phyloP scores from a whole-genome alignment of 92 coral and sea anemone species.

The Plumapathes pennacea region DNA sequence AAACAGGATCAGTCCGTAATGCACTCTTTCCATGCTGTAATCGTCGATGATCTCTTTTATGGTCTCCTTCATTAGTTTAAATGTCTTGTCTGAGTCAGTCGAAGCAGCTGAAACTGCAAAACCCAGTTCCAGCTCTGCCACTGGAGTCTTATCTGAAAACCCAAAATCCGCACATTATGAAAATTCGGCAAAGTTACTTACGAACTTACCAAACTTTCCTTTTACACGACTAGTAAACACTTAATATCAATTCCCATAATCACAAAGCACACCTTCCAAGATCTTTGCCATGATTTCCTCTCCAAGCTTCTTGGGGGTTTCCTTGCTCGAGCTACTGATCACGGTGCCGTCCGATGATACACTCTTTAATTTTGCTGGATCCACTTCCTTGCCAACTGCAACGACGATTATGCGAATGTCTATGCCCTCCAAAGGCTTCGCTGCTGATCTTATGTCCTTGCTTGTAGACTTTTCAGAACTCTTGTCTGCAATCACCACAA shows the following conservation, averaged over 20 bases:
- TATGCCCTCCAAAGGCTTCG: conserved; percentile 34
- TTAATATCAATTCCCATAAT: no score
- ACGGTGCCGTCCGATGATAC: conserved; percentile 40
- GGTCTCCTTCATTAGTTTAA: conserved; percentile 50
- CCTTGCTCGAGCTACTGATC: conserved; percentile 24
- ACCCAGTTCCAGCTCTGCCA: conserved; percentile 56
- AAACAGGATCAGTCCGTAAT: conserved; percentile 19
- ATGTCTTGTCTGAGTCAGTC: conserved; percentile 35
- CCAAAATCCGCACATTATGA: no score
- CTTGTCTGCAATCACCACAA: conserved; percentile 54
- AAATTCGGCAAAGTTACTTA: no score
- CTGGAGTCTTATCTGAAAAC: conserved; percentile 38
- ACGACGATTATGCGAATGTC: conserved; percentile 43
- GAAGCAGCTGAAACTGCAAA: conserved; percentile 57
- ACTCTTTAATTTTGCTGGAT: conserved; percentile 35
- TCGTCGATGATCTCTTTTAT: conserved; percentile 58
- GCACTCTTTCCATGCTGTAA: conserved; percentile 34
- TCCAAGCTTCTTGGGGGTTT: conserved; percentile 55
- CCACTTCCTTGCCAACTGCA: conserved; percentile 51
- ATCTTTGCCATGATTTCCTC: conserved; percentile 34
- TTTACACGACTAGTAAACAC: no score
- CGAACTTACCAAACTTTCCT: no score
- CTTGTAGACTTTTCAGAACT: conserved; percentile 17
- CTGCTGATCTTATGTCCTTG: conserved; percentile 22
- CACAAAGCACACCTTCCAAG: conserved; percentile 42